Base-by-base conservation (phyloP, 2,797 vertebrate species). In the Falco biarmicus region DNA sequence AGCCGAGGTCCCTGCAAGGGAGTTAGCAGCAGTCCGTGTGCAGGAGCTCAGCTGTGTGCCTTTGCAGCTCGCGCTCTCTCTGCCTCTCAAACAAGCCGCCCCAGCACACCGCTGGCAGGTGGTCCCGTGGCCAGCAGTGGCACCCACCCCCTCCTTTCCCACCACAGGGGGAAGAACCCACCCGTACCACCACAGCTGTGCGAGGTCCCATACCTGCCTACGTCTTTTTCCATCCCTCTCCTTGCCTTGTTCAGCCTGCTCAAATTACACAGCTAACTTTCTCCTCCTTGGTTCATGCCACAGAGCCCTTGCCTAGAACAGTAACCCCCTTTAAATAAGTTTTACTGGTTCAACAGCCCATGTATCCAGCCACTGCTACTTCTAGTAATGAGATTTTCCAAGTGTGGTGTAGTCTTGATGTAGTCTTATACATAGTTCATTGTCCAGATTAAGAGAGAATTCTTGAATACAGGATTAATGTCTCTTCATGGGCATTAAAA, bases 11-110 rank as follows among this genome's bases (percentile, higher is more conserved):
- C 19, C n/a, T 68, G 26, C 14, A 71, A 51, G 28, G 19, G 34
- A 9, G 15, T 59, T n/a, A 12, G 14, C 17, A 77, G 15, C 18
- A 5, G 17, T 3, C 29, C 50, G 45, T 29, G 13, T 43, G 34
- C 32, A 31, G n/a, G 41, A 11, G 21, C 47, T 64, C 41, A 41
- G 61, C 41, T 81, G 28, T n/a, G 2, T 16, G 60, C 50, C 11
- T 64, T 56, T 50, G 18, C 57, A 71, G 3, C 21, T 65, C 5
- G 0, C 12, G 7, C 37, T 82, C 63, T 75, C 25, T 15, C 78
- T 53, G 59, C 7, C 6, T 15, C 4, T 74, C 15, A 2, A 13
- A 31, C 12, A 70, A 15, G 48, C 43, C 0, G 0, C 11, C 14
- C 20, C 1, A 4, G 39, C 1, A 5, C 14, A 43, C 60, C 61